These are phyloP conservation scores for Helicorthomorpha holstii DNA, from an alignment of 1,140 invertebrate species.

Conservation along the genomic window DNA sequence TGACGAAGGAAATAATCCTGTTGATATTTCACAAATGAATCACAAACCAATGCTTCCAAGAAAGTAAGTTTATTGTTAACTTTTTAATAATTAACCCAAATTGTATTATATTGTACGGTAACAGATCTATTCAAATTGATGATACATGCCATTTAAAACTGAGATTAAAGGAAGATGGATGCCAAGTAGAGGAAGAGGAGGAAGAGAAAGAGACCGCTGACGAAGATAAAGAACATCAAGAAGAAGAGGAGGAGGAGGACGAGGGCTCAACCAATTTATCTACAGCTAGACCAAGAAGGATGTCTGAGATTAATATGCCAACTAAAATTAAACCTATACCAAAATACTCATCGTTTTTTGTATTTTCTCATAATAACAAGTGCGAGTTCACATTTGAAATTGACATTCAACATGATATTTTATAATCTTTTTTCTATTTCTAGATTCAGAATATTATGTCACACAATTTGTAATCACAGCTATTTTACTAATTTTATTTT, in stretches of 20 bases:
- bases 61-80: background rate
- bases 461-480: constrained; percentile 88
- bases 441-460: constrained; percentile 92
- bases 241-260: constrained; percentile 36
- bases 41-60: background rate
- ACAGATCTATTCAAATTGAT: background rate
- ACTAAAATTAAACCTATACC: constrained; percentile 85
- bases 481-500: constrained; percentile 93
- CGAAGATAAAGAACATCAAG: constrained; percentile 25
- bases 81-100: background rate
- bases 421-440: constrained; percentile 14
- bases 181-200: constrained; percentile 13
- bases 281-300: constrained; percentile 64
- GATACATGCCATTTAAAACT: constrained; percentile 44
- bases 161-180: constrained; percentile 34
- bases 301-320: constrained; percentile 76
- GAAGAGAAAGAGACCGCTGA: constrained; percentile 33
- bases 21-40: constrained; percentile 6
- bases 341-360: constrained; percentile 82
- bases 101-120: too few relatives aligned
- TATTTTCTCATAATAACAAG: constrained; percentile 89
- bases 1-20: background rate
- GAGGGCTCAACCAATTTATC: constrained; percentile 24
- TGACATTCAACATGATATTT: background rate
- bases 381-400: constrained; percentile 27